Evolutionary conservation across 2,888 invertebrate genomes (phyloP).

Genomic region (Acrobasis repandana): DNA sequence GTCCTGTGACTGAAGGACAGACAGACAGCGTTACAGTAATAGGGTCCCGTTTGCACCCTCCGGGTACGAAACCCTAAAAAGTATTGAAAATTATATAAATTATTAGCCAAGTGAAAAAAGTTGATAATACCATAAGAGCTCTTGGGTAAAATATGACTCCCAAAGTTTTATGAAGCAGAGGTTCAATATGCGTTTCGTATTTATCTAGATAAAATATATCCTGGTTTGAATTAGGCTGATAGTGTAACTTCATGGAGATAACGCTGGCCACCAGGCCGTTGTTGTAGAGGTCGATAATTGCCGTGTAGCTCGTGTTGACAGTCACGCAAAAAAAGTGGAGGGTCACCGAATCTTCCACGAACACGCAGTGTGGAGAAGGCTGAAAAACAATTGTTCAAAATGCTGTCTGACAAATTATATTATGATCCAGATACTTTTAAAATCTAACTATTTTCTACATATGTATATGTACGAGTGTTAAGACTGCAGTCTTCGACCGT

Average conservation of each 20-base stretch:
- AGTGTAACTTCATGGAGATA: constrained; percentile 63
- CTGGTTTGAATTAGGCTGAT: constrained; percentile 58
- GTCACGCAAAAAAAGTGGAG: constrained; percentile 70
- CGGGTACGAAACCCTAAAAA: no score
- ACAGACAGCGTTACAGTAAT: no score
- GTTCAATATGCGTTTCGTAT: constrained; percentile 69
- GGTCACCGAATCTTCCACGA: constrained; percentile 70
- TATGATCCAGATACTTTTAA: neutral
- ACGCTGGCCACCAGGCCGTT: constrained; percentile 71
- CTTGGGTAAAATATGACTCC: constrained; percentile 69
- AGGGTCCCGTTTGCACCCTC: no score
- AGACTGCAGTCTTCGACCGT: no score
- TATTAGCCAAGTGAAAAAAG: no score
- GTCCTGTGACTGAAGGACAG: no score
- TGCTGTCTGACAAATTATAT: neutral
- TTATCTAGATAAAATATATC: constrained; percentile 70
- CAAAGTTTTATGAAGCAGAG: constrained; percentile 65
- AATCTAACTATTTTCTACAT: no score
- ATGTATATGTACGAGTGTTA: no score
- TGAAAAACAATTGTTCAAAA: constrained; percentile 41
- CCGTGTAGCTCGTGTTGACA: constrained; percentile 59
- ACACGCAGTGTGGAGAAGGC: constrained; percentile 73
- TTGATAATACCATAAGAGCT: constrained; percentile 54
- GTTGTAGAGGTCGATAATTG: constrained; percentile 67
- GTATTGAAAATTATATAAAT: no score